Percentiles rank a stretch among this genome's conserved stretches.
phyloP scores from a whole-genome alignment of 1,140 invertebrate species.

The Dendroctonus ponderosae region DNA sequence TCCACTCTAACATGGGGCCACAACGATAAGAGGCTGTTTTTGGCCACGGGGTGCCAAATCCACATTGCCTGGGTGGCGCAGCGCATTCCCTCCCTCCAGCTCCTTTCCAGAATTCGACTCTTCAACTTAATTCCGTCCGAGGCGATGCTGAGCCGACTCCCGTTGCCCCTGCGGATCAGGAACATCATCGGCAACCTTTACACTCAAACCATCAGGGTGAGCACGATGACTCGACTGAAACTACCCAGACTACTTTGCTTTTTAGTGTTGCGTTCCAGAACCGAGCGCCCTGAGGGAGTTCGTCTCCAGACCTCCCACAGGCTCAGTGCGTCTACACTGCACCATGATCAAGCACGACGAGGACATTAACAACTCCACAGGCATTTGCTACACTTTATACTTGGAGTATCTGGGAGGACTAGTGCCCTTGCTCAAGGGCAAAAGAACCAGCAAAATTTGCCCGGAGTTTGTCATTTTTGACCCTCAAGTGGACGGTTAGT shows the following conservation, averaged over 20 bases:
- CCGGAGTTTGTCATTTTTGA: slow-evolving; percentile 99
- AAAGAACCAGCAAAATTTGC: slow-evolving; percentile 92
- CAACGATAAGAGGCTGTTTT: slow-evolving; percentile 90
- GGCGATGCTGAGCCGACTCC: slow-evolving; percentile 65
- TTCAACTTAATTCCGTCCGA: slow-evolving; percentile 61
- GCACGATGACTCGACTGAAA: too few relatives aligned
- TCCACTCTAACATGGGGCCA: slow-evolving; percentile 97
- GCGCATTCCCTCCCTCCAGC: slow-evolving; percentile 83
- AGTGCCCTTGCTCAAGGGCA: slow-evolving; percentile 93
- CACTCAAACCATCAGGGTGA: slow-evolving; percentile 90
- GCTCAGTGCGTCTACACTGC: slow-evolving; percentile 84
- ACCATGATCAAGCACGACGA: slow-evolving; percentile 94
- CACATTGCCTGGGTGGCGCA: slow-evolving; percentile 92
- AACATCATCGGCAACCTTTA: slow-evolving; percentile 85
- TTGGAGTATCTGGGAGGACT: slow-evolving; percentile 94
- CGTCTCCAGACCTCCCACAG: slow-evolving; percentile 85
- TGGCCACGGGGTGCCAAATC: slow-evolving; percentile 84
- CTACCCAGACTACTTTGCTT: too few relatives aligned
- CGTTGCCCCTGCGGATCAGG: slow-evolving; percentile 81
- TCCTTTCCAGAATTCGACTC: slow-evolving; percentile 77
- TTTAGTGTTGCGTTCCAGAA: slow-evolving; percentile 92
- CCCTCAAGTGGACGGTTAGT: slow-evolving; percentile 76
- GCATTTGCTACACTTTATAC: slow-evolving; percentile 92
- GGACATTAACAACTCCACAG: slow-evolving; percentile 63
- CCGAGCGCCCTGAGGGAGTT: slow-evolving; percentile 84